These are phyloP conservation scores for Ophioninae sp. DNA, from an alignment of 2,888 invertebrate genomes.

Conservation along the genomic window DNA sequence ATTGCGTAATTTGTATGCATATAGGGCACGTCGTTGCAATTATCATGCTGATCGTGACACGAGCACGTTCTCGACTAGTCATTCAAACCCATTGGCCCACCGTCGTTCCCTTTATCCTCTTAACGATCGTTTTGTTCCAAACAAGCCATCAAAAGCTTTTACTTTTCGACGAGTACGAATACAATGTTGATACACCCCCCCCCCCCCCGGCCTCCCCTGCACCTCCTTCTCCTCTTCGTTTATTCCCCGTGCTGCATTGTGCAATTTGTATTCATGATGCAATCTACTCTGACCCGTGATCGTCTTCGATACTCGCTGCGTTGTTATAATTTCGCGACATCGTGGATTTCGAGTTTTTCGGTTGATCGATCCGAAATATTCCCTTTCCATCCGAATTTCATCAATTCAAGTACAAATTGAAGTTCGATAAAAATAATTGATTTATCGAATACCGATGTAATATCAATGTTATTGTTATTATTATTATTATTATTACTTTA, in stretches of 20 bases:
- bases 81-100: constrained; percentile 14
- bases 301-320: constrained; percentile 2
- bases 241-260: not conserved
- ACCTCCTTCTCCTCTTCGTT: not conserved
- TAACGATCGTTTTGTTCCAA: constrained; percentile 25
- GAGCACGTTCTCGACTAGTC: constrained; percentile 10
- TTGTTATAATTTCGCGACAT: not conserved
- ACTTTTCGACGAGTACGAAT: constrained; percentile 15
- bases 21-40: constrained; percentile 20
- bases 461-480: too few relatives aligned
- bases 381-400: not conserved
- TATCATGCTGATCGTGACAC: constrained; percentile 15
- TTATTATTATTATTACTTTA: too few relatives aligned
- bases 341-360: not conserved
- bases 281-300: not conserved
- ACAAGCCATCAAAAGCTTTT: constrained; percentile 4
- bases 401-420: not conserved
- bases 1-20: constrained; percentile 15
- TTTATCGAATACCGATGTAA: too few relatives aligned
- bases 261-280: not conserved
- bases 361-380: not conserved
- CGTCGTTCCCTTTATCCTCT: constrained; percentile 7
- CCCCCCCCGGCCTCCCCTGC: not conserved
- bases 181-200: not conserved
- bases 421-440: not conserved